phyloP scores from a whole-genome alignment of 2,888 invertebrate genomes.

The Osmoderma eremita region DNA sequence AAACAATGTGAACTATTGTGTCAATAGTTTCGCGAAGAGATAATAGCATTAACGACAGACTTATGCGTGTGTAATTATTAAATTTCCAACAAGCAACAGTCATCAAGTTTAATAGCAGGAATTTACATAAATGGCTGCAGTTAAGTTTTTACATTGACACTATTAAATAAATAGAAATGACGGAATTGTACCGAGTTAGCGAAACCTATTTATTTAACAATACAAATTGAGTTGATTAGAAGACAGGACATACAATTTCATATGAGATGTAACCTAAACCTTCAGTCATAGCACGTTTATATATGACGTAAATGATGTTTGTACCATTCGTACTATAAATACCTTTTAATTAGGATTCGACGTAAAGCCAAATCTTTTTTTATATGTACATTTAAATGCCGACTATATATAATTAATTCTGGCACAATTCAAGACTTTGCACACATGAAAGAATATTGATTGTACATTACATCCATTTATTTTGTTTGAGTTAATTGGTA shows the following conservation, averaged over 20 bases:
- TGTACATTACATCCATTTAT: no score
- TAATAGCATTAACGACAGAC: slow-evolving; percentile 15
- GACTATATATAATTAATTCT: no score
- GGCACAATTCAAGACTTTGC: no score
- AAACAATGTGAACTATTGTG: slow-evolving; percentile 32
- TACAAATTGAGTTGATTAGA: slow-evolving; percentile 5
- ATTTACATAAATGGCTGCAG: slow-evolving; percentile 9
- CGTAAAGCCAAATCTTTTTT: no score
- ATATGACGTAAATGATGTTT: no score
- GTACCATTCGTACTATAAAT: no score
- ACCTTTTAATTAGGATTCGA: no score
- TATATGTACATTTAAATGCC: no score
- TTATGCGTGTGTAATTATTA: slow-evolving; percentile 5
- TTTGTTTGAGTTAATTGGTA: no score
- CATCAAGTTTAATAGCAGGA: slow-evolving; percentile 23
- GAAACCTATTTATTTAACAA: slow-evolving; percentile 14
- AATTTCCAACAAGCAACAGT: slow-evolving; percentile 19
- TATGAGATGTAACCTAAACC: neutral
- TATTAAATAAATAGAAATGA: slow-evolving; percentile 23
- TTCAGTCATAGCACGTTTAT: neutral
- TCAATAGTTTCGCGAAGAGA: slow-evolving; percentile 26
- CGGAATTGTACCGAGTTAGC: neutral
- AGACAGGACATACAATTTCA: neutral
- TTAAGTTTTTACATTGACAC: slow-evolving; percentile 15
- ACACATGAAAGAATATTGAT: no score